Percentiles rank a stretch among this genome's conserved stretches.
These are phyloP conservation scores for Toxonevra muliebris DNA, from an alignment of 2,888 invertebrate species.

Conservation along the genomic window DNA sequence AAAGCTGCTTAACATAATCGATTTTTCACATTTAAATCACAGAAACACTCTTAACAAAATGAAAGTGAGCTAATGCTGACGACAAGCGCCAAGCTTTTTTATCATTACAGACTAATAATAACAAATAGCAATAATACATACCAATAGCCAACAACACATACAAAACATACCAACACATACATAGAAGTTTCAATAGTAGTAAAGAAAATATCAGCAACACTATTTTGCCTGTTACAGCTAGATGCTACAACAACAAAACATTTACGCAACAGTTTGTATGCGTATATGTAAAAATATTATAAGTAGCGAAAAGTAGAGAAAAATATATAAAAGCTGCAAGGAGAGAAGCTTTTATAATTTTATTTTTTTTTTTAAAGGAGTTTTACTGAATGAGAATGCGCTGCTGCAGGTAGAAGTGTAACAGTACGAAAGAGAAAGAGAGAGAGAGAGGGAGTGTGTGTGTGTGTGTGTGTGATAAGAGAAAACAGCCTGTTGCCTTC, in stretches of 20 bases:
- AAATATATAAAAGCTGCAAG: too few relatives aligned
- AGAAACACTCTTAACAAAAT: conserved; percentile 31
- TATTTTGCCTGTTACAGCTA: conserved; percentile 38
- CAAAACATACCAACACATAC: conserved; percentile 20
- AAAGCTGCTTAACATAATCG: conserved; percentile 39
- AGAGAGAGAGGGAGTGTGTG: too few relatives aligned
- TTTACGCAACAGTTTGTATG: conserved; percentile 40
- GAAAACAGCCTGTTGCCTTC: too few relatives aligned
- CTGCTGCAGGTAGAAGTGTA: too few relatives aligned
- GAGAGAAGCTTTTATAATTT: too few relatives aligned
- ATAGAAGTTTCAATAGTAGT: neutral
- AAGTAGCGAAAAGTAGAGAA: too few relatives aligned
- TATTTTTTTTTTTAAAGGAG: too few relatives aligned
- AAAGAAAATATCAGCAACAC: neutral
- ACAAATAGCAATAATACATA: too few relatives aligned
- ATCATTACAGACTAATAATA: neutral
- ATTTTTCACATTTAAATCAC: conserved; percentile 46
- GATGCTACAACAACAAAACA: conserved; percentile 31
- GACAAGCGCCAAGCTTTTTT: conserved; percentile 5
- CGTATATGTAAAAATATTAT: too few relatives aligned
- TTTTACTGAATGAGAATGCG: too few relatives aligned
- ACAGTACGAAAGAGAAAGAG: too few relatives aligned
- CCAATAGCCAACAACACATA: conserved; percentile 9
- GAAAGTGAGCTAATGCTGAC: conserved; percentile 3
- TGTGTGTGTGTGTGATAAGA: too few relatives aligned